phyloP scores from a whole-genome alignment of 1,140 invertebrate species.

The Trachelipus rathkii region DNA sequence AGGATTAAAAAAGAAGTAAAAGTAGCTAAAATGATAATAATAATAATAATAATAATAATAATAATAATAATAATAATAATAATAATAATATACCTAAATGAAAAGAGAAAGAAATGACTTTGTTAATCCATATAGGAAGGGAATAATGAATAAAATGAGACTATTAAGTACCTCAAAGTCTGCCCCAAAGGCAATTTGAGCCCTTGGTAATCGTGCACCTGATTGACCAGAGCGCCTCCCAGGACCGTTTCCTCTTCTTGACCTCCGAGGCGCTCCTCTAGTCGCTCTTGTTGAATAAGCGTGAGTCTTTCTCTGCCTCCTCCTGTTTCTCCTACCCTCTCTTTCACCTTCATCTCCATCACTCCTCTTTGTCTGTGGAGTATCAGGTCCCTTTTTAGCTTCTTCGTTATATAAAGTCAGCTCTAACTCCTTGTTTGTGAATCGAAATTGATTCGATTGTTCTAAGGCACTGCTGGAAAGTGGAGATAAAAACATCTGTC shows the following conservation, averaged over 20 bases:
- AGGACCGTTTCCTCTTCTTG: conserved; percentile 25
- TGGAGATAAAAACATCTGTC: conserved; percentile 63
- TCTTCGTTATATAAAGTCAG: conserved; percentile 64
- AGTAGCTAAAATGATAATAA: too few relatives aligned
- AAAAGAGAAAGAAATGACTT: too few relatives aligned
- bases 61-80: too few relatives aligned
- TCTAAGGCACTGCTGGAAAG: conserved; percentile 55
- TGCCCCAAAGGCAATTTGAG: not conserved
- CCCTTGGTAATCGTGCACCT: not conserved
- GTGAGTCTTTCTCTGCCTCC: conserved; percentile 35
- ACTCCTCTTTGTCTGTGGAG: conserved; percentile 26
- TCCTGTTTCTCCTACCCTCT: conserved; percentile 35
- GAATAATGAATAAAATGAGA: too few relatives aligned
- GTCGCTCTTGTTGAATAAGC: conserved; percentile 36
- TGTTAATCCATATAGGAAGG: too few relatives aligned
- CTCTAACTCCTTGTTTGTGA: conserved; percentile 57
- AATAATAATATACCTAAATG: too few relatives aligned
- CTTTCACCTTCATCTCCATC: conserved; percentile 31
- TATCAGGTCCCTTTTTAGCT: conserved; percentile 61
- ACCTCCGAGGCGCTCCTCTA: conserved; percentile 6
- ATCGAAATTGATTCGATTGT: conserved; percentile 52
- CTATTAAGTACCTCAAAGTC: not conserved
- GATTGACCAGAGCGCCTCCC: conserved; percentile 7
- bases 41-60: too few relatives aligned
- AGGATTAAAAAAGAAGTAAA: too few relatives aligned